A percentile compares a stretch with the other conserved stretches of the same genome.
phyloP scores from a whole-genome alignment of 2,113 vertebrate species.

The Patagioenas fasciata region DNA sequence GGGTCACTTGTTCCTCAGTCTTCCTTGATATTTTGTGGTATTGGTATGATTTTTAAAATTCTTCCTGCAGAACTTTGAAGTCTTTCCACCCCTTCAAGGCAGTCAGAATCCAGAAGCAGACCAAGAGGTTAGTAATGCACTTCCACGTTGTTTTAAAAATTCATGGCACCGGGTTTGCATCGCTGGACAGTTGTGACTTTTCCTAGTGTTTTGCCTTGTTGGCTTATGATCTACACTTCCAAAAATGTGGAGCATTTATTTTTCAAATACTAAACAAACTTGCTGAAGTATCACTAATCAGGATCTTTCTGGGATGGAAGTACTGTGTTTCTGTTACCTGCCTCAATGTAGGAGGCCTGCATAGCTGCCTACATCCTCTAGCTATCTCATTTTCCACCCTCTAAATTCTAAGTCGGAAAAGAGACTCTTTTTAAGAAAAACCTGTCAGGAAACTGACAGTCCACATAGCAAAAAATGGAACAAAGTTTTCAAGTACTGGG shows the following conservation, averaged over 20 bases:
- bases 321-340: background rate
- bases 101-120: constrained; percentile 67
- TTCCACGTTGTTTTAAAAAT: background rate
- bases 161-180: fast-evolving
- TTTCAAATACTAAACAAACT: background rate
- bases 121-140: constrained; percentile 77
- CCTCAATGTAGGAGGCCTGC: background rate
- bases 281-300: background rate
- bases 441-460: background rate
- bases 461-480: background rate
- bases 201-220: background rate
- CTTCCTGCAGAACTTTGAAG: constrained; percentile 64
- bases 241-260: background rate
- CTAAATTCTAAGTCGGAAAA: background rate
- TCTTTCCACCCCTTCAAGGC: constrained; percentile 27
- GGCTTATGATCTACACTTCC: background rate
- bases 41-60: background rate
- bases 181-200: background rate
- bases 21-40: background rate
- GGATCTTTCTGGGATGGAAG: background rate
- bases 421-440: background rate
- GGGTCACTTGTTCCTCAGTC: background rate
- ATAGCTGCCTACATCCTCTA: background rate
- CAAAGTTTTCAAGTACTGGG: background rate
- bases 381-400: background rate